Evolutionary conservation across 2,888 invertebrate genomes (phyloP).

Genomic region (Phoenoteleia sp.): DNA sequence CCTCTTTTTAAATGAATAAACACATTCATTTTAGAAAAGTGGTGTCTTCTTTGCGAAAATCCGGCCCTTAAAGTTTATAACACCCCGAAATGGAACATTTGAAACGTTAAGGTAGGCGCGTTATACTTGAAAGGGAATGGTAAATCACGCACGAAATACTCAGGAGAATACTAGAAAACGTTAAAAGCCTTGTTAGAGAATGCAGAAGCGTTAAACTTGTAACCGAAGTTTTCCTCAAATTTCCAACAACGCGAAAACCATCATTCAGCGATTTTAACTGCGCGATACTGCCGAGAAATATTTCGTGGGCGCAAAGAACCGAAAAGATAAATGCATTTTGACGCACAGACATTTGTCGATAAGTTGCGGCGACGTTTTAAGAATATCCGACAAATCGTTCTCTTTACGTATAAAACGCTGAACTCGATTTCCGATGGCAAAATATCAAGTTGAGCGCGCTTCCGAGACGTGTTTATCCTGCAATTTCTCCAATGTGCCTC

Average conservation of each 20-base stretch:
- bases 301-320: not conserved
- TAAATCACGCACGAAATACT: conserved; percentile 53
- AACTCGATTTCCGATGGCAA: not conserved
- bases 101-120: conserved; percentile 29
- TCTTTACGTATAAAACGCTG: not conserved
- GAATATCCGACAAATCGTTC: conserved; percentile 22
- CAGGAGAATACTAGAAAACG: conserved; percentile 41
- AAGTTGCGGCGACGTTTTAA: conserved; percentile 27
- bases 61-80: conserved; percentile 22
- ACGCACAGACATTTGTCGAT: conserved; percentile 24
- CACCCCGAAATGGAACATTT: conserved; percentile 27
- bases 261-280: conserved; percentile 47
- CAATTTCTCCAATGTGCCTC: conserved; percentile 7
- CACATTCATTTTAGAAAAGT: too few relatives aligned
- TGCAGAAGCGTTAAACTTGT: conserved; percentile 49
- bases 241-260: conserved; percentile 34
- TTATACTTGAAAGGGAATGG: conserved; percentile 46
- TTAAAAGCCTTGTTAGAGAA: conserved; percentile 64
- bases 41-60: conserved; percentile 23
- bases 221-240: conserved; percentile 49
- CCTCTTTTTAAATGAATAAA: too few relatives aligned
- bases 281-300: conserved; percentile 34
- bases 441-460: not conserved
- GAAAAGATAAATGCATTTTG: conserved; percentile 18
- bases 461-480: conserved; percentile 22